These are phyloP conservation scores for Amphipoea lucens DNA, from an alignment of 2,888 invertebrate genomes.

Conservation along the genomic window DNA sequence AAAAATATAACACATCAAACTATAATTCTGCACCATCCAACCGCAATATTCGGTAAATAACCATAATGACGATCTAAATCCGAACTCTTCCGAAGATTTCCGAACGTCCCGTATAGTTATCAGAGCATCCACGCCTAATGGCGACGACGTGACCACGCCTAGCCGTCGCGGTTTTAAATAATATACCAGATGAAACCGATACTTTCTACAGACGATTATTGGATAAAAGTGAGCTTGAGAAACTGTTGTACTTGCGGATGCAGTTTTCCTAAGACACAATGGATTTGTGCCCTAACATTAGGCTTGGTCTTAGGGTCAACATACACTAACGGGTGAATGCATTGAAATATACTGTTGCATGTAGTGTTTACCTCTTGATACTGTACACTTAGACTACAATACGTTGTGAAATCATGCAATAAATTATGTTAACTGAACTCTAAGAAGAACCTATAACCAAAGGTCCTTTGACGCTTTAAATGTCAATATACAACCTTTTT, in stretches of 20 bases:
- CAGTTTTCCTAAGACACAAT: constrained; percentile 42
- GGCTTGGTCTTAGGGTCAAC: constrained; percentile 35
- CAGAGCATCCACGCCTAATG: constrained; percentile 77
- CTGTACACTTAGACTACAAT: constrained; percentile 8
- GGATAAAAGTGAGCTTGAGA: constrained; percentile 67
- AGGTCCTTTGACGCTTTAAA: not conserved
- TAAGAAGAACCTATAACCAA: too few relatives aligned
- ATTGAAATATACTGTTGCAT: not conserved
- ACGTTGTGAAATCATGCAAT: not conserved
- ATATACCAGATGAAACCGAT: constrained; percentile 57
- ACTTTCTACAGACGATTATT: constrained; percentile 67
- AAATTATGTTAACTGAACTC: not conserved
- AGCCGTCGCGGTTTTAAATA: constrained; percentile 63
- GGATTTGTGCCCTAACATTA: constrained; percentile 45
- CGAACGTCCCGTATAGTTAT: constrained; percentile 74
- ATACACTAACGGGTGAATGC: not conserved
- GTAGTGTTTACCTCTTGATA: constrained; percentile 35
- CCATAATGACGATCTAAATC: constrained; percentile 63
- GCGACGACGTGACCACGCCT: constrained; percentile 75
- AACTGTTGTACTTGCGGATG: constrained; percentile 27
- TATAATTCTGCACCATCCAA: constrained; percentile 44
- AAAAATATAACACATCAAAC: constrained; percentile 21
- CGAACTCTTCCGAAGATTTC: constrained; percentile 36
- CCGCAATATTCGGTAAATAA: constrained; percentile 73
- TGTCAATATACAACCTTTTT: not conserved